These are phyloP conservation scores for Himalopsyche anomala DNA, from an alignment of 2,888 invertebrate species.

Conservation along the genomic window DNA sequence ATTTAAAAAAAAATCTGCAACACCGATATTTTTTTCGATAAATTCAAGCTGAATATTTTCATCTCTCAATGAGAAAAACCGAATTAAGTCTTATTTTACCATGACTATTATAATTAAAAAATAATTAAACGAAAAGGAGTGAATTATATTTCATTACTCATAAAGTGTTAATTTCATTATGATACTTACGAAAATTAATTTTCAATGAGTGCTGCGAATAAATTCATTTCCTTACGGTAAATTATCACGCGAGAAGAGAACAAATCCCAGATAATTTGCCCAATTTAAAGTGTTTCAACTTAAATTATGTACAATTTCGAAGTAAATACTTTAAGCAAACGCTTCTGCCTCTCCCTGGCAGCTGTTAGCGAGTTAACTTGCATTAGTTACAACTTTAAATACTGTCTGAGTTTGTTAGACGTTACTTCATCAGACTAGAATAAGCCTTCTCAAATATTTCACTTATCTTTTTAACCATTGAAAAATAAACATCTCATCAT, in stretches of 20 bases:
- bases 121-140: too few relatives aligned
- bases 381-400: constrained; percentile 60
- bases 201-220: not conserved
- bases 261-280: constrained; percentile 55
- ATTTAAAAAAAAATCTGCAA: too few relatives aligned
- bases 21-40: too few relatives aligned
- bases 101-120: too few relatives aligned
- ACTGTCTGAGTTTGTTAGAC: constrained; percentile 57
- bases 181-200: too few relatives aligned
- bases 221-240: constrained; percentile 19
- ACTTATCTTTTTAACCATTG: constrained; percentile 6
- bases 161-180: too few relatives aligned
- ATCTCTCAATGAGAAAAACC: too few relatives aligned
- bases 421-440: constrained; percentile 50
- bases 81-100: too few relatives aligned
- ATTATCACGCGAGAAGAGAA: constrained; percentile 46
- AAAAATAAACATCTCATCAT: not conserved
- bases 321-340: constrained; percentile 59
- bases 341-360: constrained; percentile 54
- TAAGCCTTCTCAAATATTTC: constrained; percentile 41
- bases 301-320: constrained; percentile 54
- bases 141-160: too few relatives aligned
- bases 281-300: constrained; percentile 61
- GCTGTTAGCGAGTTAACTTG: constrained; percentile 63
- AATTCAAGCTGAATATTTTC: too few relatives aligned